Evolutionary conservation across 2,113 vertebrate species (phyloP).

Genomic region (Pangasianodon gigas): DNA sequence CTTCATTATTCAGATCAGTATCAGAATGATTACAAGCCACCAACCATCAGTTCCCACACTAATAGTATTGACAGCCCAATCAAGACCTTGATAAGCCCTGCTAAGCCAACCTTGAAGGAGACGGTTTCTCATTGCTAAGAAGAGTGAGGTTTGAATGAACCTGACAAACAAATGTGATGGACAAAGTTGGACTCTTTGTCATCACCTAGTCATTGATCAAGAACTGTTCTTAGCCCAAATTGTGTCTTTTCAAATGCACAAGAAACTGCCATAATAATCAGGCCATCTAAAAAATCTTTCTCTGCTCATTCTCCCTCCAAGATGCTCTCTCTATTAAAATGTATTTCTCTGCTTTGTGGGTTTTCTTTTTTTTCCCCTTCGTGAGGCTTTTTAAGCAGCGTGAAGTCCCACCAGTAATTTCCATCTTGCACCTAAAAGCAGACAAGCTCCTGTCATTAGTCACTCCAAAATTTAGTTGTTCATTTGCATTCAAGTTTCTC

Average conservation of each 20-base stretch:
- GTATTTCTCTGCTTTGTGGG: conserved; percentile 25
- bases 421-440: conserved; percentile 23
- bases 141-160: conserved; percentile 16
- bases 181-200: neutral
- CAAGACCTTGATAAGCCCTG: conserved; percentile 34
- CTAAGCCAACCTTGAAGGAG: conserved; percentile 37
- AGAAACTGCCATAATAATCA: neutral
- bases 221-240: neutral
- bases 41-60: conserved; percentile 31
- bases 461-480: conserved; percentile 19
- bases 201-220: neutral
- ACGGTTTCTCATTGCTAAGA: conserved; percentile 27
- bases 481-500: conserved; percentile 2
- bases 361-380: neutral
- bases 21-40: conserved; percentile 16
- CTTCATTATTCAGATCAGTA: neutral
- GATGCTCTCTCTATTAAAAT: conserved; percentile 27
- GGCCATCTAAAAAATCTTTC: neutral
- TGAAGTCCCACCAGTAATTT: conserved; percentile 43
- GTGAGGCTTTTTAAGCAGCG: conserved; percentile 28
- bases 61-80: conserved; percentile 51
- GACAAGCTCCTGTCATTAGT: conserved; percentile 38
- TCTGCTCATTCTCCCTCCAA: neutral
- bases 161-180: conserved; percentile 1
- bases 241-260: conserved; percentile 2